phyloP scores from a whole-genome alignment of 2,888 invertebrate genomes.

The Ophion slaviceki region DNA sequence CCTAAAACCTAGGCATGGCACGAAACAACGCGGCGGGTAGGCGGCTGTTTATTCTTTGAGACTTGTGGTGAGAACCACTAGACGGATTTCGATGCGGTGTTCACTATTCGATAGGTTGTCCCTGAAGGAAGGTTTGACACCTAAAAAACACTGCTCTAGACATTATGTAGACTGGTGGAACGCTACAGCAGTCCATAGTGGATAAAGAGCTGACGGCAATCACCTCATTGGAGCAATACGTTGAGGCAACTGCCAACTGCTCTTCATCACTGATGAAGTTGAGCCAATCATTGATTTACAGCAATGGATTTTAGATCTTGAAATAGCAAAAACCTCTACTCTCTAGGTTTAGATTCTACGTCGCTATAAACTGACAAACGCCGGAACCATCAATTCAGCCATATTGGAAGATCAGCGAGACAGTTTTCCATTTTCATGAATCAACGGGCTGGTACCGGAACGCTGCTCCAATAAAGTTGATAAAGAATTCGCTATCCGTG shows the following conservation, averaged over 20 bases:
- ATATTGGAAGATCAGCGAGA: background rate
- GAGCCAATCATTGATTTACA: background rate
- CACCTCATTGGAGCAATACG: too few species aligned
- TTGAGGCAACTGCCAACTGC: background rate
- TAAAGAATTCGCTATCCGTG: constrained; percentile 12
- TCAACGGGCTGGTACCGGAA: background rate
- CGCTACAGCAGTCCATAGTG: too few species aligned
- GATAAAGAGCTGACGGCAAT: too few species aligned
- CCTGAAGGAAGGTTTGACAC: too few species aligned
- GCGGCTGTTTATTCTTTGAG: background rate
- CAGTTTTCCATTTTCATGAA: background rate
- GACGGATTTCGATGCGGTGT: background rate
- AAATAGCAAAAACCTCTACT: too few species aligned
- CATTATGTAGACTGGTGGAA: too few species aligned
- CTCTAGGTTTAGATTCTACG: too few species aligned
- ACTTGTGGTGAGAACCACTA: background rate
- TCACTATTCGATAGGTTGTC: background rate
- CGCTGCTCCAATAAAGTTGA: constrained; percentile 4
- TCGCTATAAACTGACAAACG: too few species aligned
- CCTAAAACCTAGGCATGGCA: background rate
- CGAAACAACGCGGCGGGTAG: background rate
- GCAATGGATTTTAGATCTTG: too few species aligned
- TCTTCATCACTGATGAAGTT: too few species aligned
- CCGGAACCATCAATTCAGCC: background rate
- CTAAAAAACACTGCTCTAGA: too few species aligned